Evolutionary conservation across 1,140 invertebrate species (phyloP).

Genomic region (Calliphora vicina): DNA sequence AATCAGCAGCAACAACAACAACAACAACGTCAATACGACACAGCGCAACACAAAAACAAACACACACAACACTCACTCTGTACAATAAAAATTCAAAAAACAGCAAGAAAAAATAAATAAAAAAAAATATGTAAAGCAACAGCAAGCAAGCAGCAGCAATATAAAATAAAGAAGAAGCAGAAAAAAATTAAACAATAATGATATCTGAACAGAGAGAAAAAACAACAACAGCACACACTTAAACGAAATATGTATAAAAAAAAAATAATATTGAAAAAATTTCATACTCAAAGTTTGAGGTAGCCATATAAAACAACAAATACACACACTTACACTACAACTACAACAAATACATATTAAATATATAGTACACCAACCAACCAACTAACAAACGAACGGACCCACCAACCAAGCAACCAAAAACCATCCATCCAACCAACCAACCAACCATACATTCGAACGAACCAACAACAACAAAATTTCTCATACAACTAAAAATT

Average conservation of each 20-base stretch:
- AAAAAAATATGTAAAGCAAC: conserved; percentile 26
- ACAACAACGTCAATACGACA: conserved; percentile 39
- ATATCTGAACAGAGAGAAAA: neutral
- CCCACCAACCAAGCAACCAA: neutral
- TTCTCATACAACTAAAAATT: neutral
- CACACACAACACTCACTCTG: neutral
- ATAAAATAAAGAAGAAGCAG: neutral
- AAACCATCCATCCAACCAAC: too few species aligned
- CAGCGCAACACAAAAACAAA: conserved; percentile 45
- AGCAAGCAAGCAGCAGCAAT: neutral
- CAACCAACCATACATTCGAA: too few species aligned
- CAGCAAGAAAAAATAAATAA: neutral
- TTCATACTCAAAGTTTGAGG: neutral
- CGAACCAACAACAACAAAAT: neutral
- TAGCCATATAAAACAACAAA: neutral
- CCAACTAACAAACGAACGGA: neutral
- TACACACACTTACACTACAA: neutral
- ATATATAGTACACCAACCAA: too few species aligned
- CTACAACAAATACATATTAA: neutral
- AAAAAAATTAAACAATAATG: conserved; percentile 25
- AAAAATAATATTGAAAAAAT: neutral
- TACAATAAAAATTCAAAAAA: neutral
- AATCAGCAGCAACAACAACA: conserved; percentile 45
- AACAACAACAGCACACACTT: neutral
- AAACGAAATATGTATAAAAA: neutral